These are phyloP conservation scores for Pangasius mekongensis DNA, from an alignment of 2,797 vertebrate genomes.

Conservation along the genomic window DNA sequence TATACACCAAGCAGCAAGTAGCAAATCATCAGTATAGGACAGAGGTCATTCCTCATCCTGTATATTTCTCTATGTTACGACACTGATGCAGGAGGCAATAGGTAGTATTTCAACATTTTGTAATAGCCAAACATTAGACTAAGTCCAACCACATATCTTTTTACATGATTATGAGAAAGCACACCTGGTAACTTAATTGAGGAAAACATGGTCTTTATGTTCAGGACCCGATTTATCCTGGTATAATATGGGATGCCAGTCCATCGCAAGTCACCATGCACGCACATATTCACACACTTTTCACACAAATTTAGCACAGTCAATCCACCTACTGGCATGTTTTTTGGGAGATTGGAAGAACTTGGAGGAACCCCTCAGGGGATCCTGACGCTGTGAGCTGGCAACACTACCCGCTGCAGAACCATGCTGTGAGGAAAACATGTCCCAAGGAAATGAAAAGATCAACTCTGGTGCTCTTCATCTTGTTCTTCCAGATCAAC, in stretches of 20 bases:
- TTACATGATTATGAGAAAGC: background rate
- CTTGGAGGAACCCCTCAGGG: background rate
- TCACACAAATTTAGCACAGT: background rate
- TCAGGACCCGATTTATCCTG: background rate
- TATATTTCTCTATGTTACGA: background rate
- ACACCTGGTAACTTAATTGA: background rate
- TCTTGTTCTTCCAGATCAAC: background rate
- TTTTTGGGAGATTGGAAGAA: background rate
- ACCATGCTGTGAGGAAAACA: background rate
- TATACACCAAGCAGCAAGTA: background rate
- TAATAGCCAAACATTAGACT: background rate
- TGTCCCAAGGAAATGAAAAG: background rate
- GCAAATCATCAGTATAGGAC: background rate
- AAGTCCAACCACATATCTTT: background rate
- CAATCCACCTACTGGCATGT: background rate
- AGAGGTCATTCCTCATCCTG: background rate
- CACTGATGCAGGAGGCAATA: background rate
- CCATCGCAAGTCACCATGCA: background rate
- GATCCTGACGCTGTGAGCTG: background rate
- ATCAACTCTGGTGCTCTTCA: background rate
- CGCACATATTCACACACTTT: background rate
- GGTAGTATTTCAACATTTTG: background rate
- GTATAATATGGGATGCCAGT: background rate
- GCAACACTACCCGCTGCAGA: background rate
- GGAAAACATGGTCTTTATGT: background rate